Percentiles rank a stretch among this genome's conserved stretches.
phyloP scores from a whole-genome alignment of 2,888 invertebrate species.

The Scaeva pyrastri region DNA sequence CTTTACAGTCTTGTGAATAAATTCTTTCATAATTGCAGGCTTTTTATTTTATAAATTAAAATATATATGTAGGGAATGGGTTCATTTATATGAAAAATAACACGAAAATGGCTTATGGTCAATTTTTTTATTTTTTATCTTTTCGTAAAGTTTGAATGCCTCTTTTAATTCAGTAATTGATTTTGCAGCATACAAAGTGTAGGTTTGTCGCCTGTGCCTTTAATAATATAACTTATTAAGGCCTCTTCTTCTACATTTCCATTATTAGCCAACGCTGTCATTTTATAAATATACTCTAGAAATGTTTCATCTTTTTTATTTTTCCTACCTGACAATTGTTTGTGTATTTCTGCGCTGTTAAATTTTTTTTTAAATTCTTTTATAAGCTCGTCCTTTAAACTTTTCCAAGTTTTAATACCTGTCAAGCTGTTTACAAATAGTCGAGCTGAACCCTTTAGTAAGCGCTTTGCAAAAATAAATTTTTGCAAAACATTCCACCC shows the following conservation, averaged over 20 bases:
- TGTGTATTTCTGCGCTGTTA: conserved; percentile 22
- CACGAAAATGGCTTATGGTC: not conserved
- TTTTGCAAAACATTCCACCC: conserved; percentile 22
- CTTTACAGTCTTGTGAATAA: no score
- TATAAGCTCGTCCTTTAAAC: not conserved
- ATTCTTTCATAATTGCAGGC: no score
- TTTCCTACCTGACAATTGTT: not conserved
- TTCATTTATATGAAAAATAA: no score
- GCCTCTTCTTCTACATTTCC: conserved; percentile 27
- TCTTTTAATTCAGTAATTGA: conserved; percentile 29
- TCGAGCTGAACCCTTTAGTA: conserved; percentile 25
- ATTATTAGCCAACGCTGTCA: not conserved
- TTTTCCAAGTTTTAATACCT: conserved; percentile 2
- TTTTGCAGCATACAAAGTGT: conserved; percentile 26
- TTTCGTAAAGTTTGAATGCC: conserved; percentile 17
- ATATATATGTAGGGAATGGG: no score
- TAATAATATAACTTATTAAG: conserved; percentile 69
- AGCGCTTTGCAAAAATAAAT: conserved; percentile 23
- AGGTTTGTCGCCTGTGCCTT: conserved; percentile 83
- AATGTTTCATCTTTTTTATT: conserved; percentile 21
- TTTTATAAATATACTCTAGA: conserved; percentile 26
- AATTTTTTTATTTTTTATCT: conserved; percentile 28
- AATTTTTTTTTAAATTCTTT: conserved; percentile 4
- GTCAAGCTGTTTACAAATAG: not conserved
- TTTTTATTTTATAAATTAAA: no score